Evolutionary conservation across 2,888 invertebrate genomes (phyloP).

Genomic region (Drosophila paramelanica): DNA sequence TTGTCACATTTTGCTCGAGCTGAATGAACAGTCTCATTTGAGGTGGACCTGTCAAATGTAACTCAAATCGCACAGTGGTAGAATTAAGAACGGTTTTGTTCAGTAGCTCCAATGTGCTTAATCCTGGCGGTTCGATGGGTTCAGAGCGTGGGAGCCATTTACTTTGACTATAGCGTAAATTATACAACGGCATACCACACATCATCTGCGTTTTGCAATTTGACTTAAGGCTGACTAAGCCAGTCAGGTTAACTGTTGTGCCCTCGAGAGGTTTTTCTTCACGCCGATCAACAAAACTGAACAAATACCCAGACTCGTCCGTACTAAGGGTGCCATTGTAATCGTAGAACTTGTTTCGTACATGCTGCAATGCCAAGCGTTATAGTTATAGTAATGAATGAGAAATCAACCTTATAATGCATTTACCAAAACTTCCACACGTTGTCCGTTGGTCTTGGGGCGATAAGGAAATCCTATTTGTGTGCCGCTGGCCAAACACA

Average conservation of each 20-base stretch:
- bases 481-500: conserved; percentile 80
- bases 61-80: conserved; percentile 61
- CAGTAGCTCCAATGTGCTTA: conserved; percentile 57
- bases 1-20: conserved; percentile 61
- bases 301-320: conserved; percentile 85
- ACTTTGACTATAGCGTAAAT: conserved; percentile 60
- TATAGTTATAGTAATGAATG: neutral
- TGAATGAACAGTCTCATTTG: conserved; percentile 75
- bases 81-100: conserved; percentile 52
- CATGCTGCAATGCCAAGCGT: conserved; percentile 83
- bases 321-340: conserved; percentile 76
- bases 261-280: conserved; percentile 47
- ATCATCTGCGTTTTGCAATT: conserved; percentile 73
- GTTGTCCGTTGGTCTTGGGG: conserved; percentile 85
- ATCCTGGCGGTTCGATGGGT: conserved; percentile 57
- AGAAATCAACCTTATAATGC: rapidly evolving
- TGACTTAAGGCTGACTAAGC: conserved; percentile 50
- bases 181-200: conserved; percentile 79
- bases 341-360: conserved; percentile 85
- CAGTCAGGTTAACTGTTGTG: conserved; percentile 63
- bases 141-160: conserved; percentile 69
- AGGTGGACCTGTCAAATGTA: conserved; percentile 69
- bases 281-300: conserved; percentile 85
- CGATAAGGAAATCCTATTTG: conserved; percentile 87
- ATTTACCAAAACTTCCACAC: conserved; percentile 84